Evolutionary conservation across 2,888 invertebrate species (phyloP).

Genomic region (Latrodectus hesperus): DNA sequence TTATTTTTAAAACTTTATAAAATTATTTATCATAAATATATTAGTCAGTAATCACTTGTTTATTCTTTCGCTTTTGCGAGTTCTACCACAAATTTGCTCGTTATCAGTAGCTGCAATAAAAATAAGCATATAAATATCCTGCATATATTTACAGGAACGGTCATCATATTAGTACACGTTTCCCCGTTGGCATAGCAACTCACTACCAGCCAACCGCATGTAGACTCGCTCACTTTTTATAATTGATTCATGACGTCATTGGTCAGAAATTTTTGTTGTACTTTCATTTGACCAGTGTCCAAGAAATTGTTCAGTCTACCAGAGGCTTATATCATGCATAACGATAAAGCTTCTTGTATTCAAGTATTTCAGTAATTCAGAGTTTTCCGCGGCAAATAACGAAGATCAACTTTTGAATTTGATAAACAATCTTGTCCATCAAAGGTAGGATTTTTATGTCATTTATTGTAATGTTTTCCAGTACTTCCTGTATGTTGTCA

Average conservation of each 20-base stretch:
- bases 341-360: background rate
- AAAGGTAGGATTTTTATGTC: too few species aligned
- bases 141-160: constrained; percentile 59
- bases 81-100: too few species aligned
- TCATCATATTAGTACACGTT: constrained; percentile 61
- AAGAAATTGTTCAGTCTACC: constrained; percentile 33
- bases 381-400: too few species aligned
- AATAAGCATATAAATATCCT: constrained; percentile 56
- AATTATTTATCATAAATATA: too few species aligned
- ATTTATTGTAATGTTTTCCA: too few species aligned
- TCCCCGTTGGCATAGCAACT: constrained; percentile 63
- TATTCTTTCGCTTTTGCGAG: too few species aligned
- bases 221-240: constrained; percentile 50
- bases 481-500: too few species aligned
- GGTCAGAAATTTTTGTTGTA: constrained; percentile 33
- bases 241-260: constrained; percentile 68
- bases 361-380: too few species aligned
- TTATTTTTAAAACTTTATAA: too few species aligned
- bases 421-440: too few species aligned
- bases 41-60: background rate
- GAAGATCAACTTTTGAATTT: too few species aligned
- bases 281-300: constrained; percentile 51
- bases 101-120: constrained; percentile 23
- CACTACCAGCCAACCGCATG: constrained; percentile 57
- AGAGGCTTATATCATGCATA: background rate